These are phyloP conservation scores for Amphimallon solstitiale DNA, from an alignment of 2,888 invertebrate genomes.

Conservation along the genomic window DNA sequence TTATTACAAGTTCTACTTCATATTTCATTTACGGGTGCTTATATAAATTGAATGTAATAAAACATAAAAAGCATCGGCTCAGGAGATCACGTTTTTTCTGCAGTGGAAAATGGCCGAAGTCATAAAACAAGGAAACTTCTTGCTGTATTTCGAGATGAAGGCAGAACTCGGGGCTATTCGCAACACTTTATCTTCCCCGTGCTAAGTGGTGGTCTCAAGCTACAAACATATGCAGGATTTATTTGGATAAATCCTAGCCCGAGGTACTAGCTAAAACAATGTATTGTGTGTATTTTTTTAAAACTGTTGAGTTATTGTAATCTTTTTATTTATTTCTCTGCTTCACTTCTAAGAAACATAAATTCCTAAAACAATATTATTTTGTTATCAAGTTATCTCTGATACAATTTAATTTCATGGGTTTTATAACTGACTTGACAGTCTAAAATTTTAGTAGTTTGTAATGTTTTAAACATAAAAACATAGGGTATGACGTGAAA, in stretches of 20 bases:
- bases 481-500: no score
- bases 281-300: not conserved
- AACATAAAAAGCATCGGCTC: slow-evolving; percentile 5
- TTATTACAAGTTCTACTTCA: slow-evolving; percentile 13
- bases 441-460: no score
- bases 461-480: no score
- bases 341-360: no score
- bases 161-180: not conserved
- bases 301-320: not conserved
- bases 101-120: slow-evolving; percentile 7
- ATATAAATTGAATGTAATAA: slow-evolving; percentile 11
- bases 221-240: slow-evolving; percentile 4
- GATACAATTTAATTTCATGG: no score
- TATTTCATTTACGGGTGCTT: not conserved
- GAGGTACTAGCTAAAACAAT: not conserved
- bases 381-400: no score
- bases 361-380: no score
- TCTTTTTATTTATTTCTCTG: not conserved
- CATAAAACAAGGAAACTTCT: slow-evolving; percentile 13
- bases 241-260: slow-evolving; percentile 2
- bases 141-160: slow-evolving; percentile 8
- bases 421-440: no score
- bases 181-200: not conserved
- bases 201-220: not conserved
- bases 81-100: not conserved